Percentiles rank a stretch among this genome's conserved stretches.
Evolutionary conservation across 2,888 invertebrate genomes (phyloP).

Genomic region (Pterobdella sp.): DNA sequence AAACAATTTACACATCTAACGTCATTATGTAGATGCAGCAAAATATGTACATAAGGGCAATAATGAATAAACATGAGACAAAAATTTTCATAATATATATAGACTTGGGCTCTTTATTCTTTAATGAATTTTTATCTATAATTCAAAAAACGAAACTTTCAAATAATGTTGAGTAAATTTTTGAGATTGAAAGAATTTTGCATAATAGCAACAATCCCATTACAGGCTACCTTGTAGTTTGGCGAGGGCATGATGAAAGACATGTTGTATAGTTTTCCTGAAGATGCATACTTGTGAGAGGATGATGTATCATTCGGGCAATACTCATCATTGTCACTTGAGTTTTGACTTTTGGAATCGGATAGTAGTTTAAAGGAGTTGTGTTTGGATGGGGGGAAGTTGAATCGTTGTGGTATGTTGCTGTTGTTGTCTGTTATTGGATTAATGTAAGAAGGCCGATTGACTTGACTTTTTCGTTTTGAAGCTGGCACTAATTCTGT

Average conservation of each 20-base stretch:
- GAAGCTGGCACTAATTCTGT: conserved; percentile 25
- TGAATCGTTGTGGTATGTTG: conserved; percentile 4
- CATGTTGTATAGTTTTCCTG: conserved; percentile 24
- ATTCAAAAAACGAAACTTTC: no score
- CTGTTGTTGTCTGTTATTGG: background rate
- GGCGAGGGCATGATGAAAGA: conserved; percentile 11
- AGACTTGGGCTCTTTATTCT: no score
- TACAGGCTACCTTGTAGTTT: conserved; percentile 14
- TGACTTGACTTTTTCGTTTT: conserved; percentile 14
- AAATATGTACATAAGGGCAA: no score
- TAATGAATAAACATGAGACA: no score
- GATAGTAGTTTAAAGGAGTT: background rate
- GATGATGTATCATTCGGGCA: background rate
- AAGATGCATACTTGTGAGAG: background rate
- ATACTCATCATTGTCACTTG: conserved; percentile 24
- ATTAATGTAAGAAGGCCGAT: background rate
- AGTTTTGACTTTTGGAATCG: conserved; percentile 7
- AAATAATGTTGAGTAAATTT: background rate
- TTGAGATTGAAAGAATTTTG: background rate
- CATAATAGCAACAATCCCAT: background rate
- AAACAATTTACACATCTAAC: no score
- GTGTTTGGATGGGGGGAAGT: background rate
- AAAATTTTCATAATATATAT: no score
- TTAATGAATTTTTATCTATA: no score
- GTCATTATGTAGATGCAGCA: no score